These are phyloP conservation scores for Ephestia elutella DNA, from an alignment of 1,140 invertebrate genomes.

Conservation along the genomic window DNA sequence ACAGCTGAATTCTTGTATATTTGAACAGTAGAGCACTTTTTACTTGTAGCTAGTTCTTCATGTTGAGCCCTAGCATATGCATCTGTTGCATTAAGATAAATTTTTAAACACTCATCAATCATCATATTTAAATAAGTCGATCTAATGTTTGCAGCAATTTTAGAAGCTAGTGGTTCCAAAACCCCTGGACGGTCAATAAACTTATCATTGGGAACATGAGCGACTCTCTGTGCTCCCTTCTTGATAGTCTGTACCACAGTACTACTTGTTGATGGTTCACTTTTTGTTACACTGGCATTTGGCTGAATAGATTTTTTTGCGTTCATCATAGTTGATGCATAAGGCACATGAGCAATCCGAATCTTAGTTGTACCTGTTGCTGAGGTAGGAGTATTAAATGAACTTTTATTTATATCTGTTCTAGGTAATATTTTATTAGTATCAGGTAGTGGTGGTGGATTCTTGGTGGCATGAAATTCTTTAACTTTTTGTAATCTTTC, in stretches of 20 bases:
- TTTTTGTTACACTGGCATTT: conserved; percentile 21
- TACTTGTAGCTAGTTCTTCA: conserved; percentile 86
- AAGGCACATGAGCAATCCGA: conserved; percentile 72
- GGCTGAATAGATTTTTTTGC: conserved; percentile 60
- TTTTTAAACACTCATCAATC: conserved; percentile 89
- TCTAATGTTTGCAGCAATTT: conserved; percentile 88
- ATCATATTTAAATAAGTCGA: conserved; percentile 90
- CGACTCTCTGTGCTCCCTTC: conserved; percentile 80
- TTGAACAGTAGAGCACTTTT: conserved; percentile 83
- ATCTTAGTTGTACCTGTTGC: conserved; percentile 49
- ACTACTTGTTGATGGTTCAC: conserved; percentile 50
- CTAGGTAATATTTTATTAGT: not conserved
- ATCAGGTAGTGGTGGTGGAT: conserved; percentile 15
- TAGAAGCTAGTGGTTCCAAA: conserved; percentile 83
- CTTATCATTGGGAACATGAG: conserved; percentile 77
- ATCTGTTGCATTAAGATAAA: conserved; percentile 81
- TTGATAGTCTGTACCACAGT: conserved; percentile 80
- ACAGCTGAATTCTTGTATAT: conserved; percentile 92
- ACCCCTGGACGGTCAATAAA: conserved; percentile 73
- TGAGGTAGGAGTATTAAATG: conserved; percentile 22
- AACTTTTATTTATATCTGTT: conserved; percentile 30
- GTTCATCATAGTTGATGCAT: conserved; percentile 67
- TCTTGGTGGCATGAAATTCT: conserved; percentile 64
- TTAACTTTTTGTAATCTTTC: conserved; percentile 65
- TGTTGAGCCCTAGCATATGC: conserved; percentile 82